Conservation (phyloP, 2,113 vertebrate species). For the Pelvicachromis taeniatus region DNA sequence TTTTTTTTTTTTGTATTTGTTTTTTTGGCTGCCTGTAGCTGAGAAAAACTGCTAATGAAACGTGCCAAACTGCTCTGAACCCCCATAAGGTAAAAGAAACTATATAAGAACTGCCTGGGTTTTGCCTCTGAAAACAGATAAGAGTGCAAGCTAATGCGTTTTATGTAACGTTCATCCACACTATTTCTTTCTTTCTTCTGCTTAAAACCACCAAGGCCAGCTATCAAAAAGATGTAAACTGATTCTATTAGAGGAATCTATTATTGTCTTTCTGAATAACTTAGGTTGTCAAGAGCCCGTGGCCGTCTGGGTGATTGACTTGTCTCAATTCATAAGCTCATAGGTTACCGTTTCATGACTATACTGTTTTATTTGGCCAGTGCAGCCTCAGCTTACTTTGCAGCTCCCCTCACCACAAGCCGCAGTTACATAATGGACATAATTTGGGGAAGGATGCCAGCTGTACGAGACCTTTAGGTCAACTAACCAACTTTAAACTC, state of each 20-base stretch:
- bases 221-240: background rate
- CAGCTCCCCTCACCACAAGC: conserved; percentile 21
- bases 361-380: conserved; percentile 4
- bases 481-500: background rate
- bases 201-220: background rate
- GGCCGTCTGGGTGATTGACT: background rate
- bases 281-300: background rate
- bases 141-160: background rate
- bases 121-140: background rate
- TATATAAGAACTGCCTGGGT: background rate
- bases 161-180: background rate
- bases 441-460: background rate
- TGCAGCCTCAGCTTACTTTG: conserved; percentile 5
- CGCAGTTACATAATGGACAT: conserved; percentile 31
- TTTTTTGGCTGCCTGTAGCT: background rate
- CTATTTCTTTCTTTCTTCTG: background rate
- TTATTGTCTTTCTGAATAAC: background rate
- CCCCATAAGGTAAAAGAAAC: background rate
- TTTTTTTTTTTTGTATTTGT: background rate
- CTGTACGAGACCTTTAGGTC: background rate
- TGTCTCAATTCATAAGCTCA: conserved; percentile 9
- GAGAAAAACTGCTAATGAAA: background rate
- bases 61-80: background rate
- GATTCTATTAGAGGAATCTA: background rate
- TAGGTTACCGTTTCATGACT: conserved; percentile 20